phyloP scores from a whole-genome alignment of 1,140 invertebrate species.

The Macrosteles quadrilineatus region DNA sequence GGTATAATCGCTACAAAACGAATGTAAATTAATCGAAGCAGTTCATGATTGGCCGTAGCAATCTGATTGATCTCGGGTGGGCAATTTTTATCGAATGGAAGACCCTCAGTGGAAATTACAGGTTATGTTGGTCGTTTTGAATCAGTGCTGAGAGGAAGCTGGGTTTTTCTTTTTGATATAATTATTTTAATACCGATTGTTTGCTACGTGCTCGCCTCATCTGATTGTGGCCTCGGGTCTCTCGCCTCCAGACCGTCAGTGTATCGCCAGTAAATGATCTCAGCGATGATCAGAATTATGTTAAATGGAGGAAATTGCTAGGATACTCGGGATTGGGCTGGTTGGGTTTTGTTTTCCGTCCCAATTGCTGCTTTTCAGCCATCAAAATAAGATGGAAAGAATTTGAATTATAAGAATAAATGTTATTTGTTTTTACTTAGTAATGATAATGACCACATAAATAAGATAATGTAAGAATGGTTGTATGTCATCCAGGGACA shows the following conservation, averaged over 20 bases:
- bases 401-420: no score
- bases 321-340: background rate
- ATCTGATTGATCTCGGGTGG: constrained; percentile 26
- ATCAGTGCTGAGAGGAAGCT: background rate
- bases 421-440: no score
- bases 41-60: constrained; percentile 16
- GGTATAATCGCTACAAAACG: background rate
- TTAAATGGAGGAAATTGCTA: constrained; percentile 4
- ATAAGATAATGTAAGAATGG: no score
- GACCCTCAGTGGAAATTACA: constrained; percentile 20
- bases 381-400: no score
- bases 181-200: constrained; percentile 32
- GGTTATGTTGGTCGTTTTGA: constrained; percentile 20
- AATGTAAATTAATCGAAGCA: constrained; percentile 23
- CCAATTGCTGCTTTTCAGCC: no score
- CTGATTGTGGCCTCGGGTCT: constrained; percentile 6
- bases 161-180: constrained; percentile 23
- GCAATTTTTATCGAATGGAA: constrained; percentile 25
- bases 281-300: background rate
- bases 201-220: constrained; percentile 18
- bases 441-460: no score
- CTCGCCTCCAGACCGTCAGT: background rate
- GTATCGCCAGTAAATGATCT: background rate
- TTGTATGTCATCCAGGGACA: no score
- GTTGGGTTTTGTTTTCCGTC: constrained; percentile 25